phyloP scores from a whole-genome alignment of 1,140 invertebrate species.

The Papilio glaucus region DNA sequence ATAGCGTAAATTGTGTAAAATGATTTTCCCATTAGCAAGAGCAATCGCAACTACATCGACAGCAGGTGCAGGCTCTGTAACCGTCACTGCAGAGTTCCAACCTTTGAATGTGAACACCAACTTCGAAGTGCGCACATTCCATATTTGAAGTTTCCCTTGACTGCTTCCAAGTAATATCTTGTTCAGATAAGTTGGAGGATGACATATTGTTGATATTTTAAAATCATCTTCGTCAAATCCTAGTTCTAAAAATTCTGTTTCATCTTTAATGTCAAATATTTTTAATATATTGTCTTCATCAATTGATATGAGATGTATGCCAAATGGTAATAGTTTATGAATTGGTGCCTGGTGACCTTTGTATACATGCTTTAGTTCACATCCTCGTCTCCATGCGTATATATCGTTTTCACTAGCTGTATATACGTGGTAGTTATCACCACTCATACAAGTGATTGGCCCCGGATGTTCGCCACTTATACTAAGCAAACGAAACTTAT shows the following conservation, averaged over 20 bases:
- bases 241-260: conserved; percentile 87
- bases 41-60: conserved; percentile 95
- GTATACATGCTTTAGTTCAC: conserved; percentile 93
- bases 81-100: conserved; percentile 88
- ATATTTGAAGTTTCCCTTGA: conserved; percentile 94
- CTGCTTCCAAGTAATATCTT: conserved; percentile 96
- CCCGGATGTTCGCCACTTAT: conserved; percentile 92
- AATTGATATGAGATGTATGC: conserved; percentile 92
- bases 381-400: conserved; percentile 94
- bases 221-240: conserved; percentile 90
- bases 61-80: conserved; percentile 93
- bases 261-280: conserved; percentile 93
- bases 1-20: conserved; percentile 94
- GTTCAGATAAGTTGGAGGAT: conserved; percentile 97
- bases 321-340: conserved; percentile 93
- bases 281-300: conserved; percentile 91
- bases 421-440: conserved; percentile 92
- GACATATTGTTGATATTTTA: conserved; percentile 90
- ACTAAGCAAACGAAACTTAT: conserved; percentile 91
- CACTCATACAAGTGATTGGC: conserved; percentile 92
- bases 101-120: conserved; percentile 92
- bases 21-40: conserved; percentile 91
- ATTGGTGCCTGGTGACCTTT: conserved; percentile 90
- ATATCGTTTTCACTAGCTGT: conserved; percentile 91
- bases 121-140: conserved; percentile 93